Evolutionary conservation across 2,888 invertebrate genomes (phyloP).

Genomic region (Drosophila fungiperda): DNA sequence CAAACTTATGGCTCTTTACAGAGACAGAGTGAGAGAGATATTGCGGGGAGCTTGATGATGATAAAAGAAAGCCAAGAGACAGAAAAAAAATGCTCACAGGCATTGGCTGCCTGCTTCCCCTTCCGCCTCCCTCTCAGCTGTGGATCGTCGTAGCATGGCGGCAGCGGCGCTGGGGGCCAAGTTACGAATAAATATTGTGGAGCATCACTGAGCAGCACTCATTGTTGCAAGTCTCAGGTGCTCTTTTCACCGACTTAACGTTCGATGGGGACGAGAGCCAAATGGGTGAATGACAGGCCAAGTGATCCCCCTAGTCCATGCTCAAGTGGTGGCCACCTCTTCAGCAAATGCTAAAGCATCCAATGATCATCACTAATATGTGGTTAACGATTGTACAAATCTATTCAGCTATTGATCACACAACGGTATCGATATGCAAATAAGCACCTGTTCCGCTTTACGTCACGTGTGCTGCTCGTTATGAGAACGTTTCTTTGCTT

Average conservation of each 20-base stretch:
- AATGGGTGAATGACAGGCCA: slow-evolving; percentile 58
- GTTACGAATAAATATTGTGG: slow-evolving; percentile 42
- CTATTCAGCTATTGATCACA: slow-evolving; percentile 29
- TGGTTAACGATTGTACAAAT: slow-evolving; percentile 58
- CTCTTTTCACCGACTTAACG: slow-evolving; percentile 27
- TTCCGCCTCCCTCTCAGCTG: slow-evolving; percentile 16
- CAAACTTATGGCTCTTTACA: slow-evolving; percentile 31
- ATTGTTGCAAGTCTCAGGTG: slow-evolving; percentile 71
- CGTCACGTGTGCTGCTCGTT: slow-evolving; percentile 46
- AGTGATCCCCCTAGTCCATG: slow-evolving; percentile 27
- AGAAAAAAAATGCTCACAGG: slow-evolving; percentile 65
- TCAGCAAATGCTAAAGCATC: slow-evolving; percentile 40
- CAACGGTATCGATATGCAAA: slow-evolving; percentile 52
- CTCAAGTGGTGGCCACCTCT: slow-evolving; percentile 58
- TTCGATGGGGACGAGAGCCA: slow-evolving; percentile 61
- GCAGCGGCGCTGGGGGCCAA: slow-evolving; percentile 54
- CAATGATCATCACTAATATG: slow-evolving; percentile 40
- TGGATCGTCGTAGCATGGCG: slow-evolving; percentile 44
- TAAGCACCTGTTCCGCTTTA: slow-evolving; percentile 62
- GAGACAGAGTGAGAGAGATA: slow-evolving; percentile 36
- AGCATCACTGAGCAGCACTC: slow-evolving; percentile 55
- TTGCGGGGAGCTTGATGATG: slow-evolving; percentile 51
- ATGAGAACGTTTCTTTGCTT: slow-evolving; percentile 59
- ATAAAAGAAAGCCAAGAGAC: slow-evolving; percentile 70
- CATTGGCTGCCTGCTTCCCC: slow-evolving; percentile 38